phyloP scores from a whole-genome alignment of 1,140 invertebrate species.

The Leptinotarsa undecemlineata region DNA sequence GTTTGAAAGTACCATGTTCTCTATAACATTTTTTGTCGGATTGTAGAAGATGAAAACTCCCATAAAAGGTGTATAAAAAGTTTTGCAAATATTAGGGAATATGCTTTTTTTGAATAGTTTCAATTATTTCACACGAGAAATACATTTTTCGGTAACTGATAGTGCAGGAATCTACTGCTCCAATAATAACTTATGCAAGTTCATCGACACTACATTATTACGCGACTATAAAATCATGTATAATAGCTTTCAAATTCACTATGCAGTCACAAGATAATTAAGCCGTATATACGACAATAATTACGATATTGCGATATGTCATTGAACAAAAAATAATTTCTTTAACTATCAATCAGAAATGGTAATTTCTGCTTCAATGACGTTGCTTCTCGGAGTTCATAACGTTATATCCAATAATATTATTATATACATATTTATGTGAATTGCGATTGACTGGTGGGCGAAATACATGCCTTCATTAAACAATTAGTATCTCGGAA shows the following conservation, averaged over 20 bases:
- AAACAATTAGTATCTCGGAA: constrained; percentile 1
- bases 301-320: constrained; percentile 1
- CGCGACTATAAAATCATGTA: constrained; percentile 1
- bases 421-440: background rate
- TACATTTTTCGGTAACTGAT: too few species aligned
- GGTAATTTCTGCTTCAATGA: background rate
- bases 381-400: background rate
- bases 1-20: too few species aligned
- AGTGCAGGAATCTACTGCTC: background rate
- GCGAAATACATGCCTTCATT: background rate
- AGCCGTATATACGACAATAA: constrained; percentile 2
- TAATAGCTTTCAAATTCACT: constrained; percentile 6
- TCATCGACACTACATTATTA: constrained; percentile 1
- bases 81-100: too few species aligned
- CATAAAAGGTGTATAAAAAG: too few species aligned
- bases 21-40: too few species aligned
- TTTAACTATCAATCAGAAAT: background rate
- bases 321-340: background rate
- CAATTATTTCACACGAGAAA: too few species aligned
- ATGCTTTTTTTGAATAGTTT: too few species aligned
- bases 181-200: background rate
- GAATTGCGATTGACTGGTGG: background rate
- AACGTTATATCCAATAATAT: background rate
- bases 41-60: too few species aligned
- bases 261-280: background rate